Percentiles rank a stretch among this genome's conserved stretches.
Conservation (phyloP, 2,113 vertebrate genomes). For the Dromiciops gliroides region DNA sequence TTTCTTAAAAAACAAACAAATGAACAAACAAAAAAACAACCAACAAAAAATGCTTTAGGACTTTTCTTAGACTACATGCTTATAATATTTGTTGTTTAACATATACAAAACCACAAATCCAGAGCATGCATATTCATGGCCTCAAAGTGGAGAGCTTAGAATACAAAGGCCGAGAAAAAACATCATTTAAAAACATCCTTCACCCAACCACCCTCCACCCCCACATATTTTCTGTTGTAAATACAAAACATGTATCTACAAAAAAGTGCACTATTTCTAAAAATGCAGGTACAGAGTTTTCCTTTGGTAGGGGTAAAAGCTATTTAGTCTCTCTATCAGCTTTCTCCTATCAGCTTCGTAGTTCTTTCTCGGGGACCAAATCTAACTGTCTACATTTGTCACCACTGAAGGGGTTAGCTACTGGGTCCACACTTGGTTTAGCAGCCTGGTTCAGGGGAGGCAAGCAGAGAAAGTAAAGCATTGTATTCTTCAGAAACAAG, state of each 20-base stretch:
- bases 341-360: not conserved
- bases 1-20: not conserved
- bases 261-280: not conserved
- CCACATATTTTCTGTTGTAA: conserved; percentile 11
- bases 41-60: not conserved
- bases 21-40: not conserved
- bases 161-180: not conserved
- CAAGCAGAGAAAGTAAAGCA: conserved; percentile 1
- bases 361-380: not conserved
- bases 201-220: not conserved
- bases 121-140: conserved; percentile 16
- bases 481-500: conserved; percentile 9
- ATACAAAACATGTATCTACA: not conserved
- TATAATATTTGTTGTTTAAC: not conserved
- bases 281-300: conserved; percentile 3
- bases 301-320: conserved; percentile 43
- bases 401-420: not conserved
- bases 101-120: not conserved
- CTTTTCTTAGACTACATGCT: conserved; percentile 24
- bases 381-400: not conserved
- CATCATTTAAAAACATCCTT: conserved; percentile 6
- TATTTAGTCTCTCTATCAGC: conserved; percentile 13
- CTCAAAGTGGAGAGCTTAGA: not conserved
- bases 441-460: not conserved
- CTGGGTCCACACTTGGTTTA: not conserved